A percentile compares a stretch with the other conserved stretches of the same genome.
Conservation (phyloP, 2,888 invertebrate species). For the Orthosia gothica region DNA sequence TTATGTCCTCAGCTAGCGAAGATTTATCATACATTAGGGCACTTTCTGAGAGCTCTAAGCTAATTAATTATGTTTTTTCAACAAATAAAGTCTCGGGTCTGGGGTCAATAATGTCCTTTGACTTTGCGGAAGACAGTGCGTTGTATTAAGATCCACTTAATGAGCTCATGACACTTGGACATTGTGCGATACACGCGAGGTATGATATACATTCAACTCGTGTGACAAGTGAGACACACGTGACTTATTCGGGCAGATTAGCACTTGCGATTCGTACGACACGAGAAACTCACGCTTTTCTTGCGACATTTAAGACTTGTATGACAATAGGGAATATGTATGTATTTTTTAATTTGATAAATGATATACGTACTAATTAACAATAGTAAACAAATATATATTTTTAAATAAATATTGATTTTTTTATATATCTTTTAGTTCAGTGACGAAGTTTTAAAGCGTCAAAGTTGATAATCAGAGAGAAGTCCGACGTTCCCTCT, state of each 20-base stretch:
- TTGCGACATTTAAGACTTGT: neutral
- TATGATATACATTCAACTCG: neutral
- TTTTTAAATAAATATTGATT: too few relatives aligned
- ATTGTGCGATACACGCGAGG: neutral
- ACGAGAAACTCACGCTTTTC: neutral
- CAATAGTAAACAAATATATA: too few relatives aligned
- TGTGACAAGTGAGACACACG: neutral
- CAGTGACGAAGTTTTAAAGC: too few relatives aligned
- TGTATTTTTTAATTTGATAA: too few relatives aligned
- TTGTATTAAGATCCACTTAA: too few relatives aligned
- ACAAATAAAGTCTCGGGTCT: neutral
- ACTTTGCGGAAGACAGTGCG: too few relatives aligned
- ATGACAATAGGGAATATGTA: too few relatives aligned
- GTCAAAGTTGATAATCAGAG: too few relatives aligned
- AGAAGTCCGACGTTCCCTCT: too few relatives aligned
- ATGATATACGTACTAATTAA: too few relatives aligned
- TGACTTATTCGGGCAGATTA: neutral
- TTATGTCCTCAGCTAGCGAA: neutral
- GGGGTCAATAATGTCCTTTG: neutral
- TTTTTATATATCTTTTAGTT: too few relatives aligned
- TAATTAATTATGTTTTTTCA: neutral
- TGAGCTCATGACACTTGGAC: neutral
- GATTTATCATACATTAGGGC: slow-evolving; percentile 9
- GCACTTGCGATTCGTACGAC: neutral
- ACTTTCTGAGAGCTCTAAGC: neutral